Base-by-base conservation (phyloP, 2,888 invertebrate genomes). In the Macaria liturata region DNA sequence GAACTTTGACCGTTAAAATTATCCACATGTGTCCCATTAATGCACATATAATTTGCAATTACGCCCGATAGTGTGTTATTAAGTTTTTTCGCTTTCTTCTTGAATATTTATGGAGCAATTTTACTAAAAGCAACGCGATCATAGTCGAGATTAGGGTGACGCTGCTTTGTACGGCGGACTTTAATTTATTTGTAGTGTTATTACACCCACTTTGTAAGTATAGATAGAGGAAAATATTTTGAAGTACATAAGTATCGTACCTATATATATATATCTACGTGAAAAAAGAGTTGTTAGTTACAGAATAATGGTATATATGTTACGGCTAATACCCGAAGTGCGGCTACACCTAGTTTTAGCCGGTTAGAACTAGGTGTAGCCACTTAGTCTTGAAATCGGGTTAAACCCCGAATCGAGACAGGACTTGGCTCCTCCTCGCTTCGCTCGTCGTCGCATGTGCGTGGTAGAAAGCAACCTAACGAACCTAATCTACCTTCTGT, bases 41-140 rank as follows among this genome's bases (percentile, higher is more conserved):
- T 77, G 78, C 80, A 81, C 74, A 72, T 64, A 71, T 79, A 83
- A 83, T 86, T 87, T 75, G 86, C 86, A 86, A 88, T 89, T 88
- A 87, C 71, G 73, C 67, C 69, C 83, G 83, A 88, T 87, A 87
- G 78, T 71, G 64, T 79, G 72, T 82, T 79, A 88, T 89, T 90
- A 87, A 76, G 71, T 79, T 83, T 84, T 85, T 87, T 81, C 52
- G 46, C 55, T 60, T 60, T 78, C 76, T 80, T 74, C 72, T 78
- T 88, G 88, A 90, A 91, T 91, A 91, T 91, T 87, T 86, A 91
- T 91, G 76, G 75, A 80, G 89, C 75, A 86, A 91, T 91, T 91
- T 89, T 52, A 91, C 89, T 91, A 91, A 91, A 91, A 91, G 91
- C 87, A 78, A 75, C 65, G 67, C 75, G 80, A 84, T 84, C 78